Percentiles rank a stretch among this genome's conserved stretches.
Conservation (phyloP, 1,140 invertebrate species). For the Brachionus rubens region DNA sequence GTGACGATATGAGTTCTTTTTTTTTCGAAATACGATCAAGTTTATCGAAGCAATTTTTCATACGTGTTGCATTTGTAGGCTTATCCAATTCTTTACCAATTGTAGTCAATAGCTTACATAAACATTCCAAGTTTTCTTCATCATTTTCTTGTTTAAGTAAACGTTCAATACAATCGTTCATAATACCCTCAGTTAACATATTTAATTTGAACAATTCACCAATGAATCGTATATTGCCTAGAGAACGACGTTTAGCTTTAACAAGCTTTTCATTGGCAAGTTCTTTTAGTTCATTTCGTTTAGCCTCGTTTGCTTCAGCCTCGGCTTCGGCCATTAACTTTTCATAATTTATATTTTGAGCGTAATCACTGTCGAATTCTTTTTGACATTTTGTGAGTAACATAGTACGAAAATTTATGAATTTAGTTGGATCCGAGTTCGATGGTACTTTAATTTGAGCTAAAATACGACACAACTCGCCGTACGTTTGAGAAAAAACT, state of each 20-base stretch:
- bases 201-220: constrained; percentile 87
- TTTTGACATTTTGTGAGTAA: constrained; percentile 78
- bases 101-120: constrained; percentile 84
- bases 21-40: constrained; percentile 63
- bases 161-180: constrained; percentile 77
- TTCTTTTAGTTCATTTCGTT: constrained; percentile 58
- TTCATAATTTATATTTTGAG: constrained; percentile 60
- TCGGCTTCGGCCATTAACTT: constrained; percentile 46
- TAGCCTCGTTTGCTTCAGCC: constrained; percentile 49
- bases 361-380: constrained; percentile 77
- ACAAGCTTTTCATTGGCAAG: constrained; percentile 72
- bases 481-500: constrained; percentile 83
- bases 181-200: constrained; percentile 83
- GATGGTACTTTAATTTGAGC: constrained; percentile 54
- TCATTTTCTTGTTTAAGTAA: constrained; percentile 70
- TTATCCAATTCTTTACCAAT: constrained; percentile 65
- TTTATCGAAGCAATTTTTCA: constrained; percentile 66
- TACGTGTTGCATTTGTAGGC: constrained; percentile 48
- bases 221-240: constrained; percentile 71
- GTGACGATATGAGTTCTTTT: constrained; percentile 66
- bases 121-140: constrained; percentile 85
- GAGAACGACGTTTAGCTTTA: constrained; percentile 72
- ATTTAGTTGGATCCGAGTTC: constrained; percentile 54
- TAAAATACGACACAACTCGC: constrained; percentile 68
- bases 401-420: constrained; percentile 73